Conservation (phyloP, 1,140 invertebrate species). For the Gryon sp. region DNA sequence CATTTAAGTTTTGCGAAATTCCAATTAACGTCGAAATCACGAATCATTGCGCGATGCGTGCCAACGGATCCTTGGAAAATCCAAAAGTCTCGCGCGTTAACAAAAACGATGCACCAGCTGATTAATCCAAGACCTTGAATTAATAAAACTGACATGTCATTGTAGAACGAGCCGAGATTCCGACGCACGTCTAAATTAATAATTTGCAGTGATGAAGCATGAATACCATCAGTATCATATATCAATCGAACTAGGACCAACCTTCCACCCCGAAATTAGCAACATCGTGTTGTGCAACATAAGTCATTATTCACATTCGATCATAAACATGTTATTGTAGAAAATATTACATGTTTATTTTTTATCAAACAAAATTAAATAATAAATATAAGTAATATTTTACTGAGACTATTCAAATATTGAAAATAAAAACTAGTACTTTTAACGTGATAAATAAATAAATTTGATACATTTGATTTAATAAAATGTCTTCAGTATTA, state of each 20-base stretch:
- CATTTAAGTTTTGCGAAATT: constrained; percentile 49
- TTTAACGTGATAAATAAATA: too few relatives aligned
- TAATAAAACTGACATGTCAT: constrained; percentile 44
- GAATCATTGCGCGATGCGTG: constrained; percentile 35
- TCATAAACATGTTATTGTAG: too few relatives aligned
- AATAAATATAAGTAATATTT: too few relatives aligned
- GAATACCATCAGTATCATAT: constrained; percentile 12
- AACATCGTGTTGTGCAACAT: not conserved
- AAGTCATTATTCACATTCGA: too few relatives aligned
- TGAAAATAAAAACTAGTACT: too few relatives aligned
- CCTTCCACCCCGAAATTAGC: constrained; percentile 7
- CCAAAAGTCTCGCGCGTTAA: constrained; percentile 1
- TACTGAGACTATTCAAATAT: too few relatives aligned
- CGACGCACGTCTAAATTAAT: constrained; percentile 50
- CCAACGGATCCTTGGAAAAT: constrained; percentile 5
- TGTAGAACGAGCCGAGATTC: not conserved
- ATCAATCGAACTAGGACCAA: not conserved
- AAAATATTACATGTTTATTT: too few relatives aligned
- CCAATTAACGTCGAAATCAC: constrained; percentile 25
- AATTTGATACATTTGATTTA: too few relatives aligned
- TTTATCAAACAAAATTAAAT: too few relatives aligned
- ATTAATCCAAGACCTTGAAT: constrained; percentile 46
- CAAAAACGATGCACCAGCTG: constrained; percentile 6
- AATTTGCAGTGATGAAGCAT: constrained; percentile 46
- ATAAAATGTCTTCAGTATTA: too few relatives aligned